phyloP scores from a whole-genome alignment of 1,140 invertebrate genomes.

The Calliopsis andreniformis region DNA sequence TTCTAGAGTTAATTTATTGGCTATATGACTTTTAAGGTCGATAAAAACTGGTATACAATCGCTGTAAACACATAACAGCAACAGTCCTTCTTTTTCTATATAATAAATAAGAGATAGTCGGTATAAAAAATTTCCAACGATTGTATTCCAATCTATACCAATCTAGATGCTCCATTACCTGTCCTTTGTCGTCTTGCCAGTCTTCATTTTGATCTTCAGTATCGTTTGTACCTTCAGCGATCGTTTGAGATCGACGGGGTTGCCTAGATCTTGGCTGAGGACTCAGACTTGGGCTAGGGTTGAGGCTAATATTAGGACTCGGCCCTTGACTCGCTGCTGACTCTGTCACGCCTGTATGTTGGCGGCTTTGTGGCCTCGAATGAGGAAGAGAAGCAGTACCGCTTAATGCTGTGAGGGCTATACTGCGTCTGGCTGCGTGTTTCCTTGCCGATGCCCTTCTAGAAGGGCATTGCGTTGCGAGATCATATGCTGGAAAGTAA shows the following conservation, averaged over 20 bases:
- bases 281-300: constrained; percentile 72
- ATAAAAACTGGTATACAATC: too few species aligned
- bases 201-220: constrained; percentile 52
- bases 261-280: constrained; percentile 72
- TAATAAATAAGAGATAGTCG: too few species aligned
- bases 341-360: constrained; percentile 58
- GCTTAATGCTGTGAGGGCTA: constrained; percentile 78
- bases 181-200: constrained; percentile 60
- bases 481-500: constrained; percentile 86
- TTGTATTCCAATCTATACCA: too few species aligned
- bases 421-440: constrained; percentile 84
- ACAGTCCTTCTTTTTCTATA: too few species aligned
- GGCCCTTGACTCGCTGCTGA: constrained; percentile 54
- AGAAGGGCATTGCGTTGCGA: constrained; percentile 89
- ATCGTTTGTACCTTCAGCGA: constrained; percentile 57
- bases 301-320: constrained; percentile 71
- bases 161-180: constrained; percentile 43
- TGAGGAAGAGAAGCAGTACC: constrained; percentile 87
- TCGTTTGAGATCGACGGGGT: constrained; percentile 62
- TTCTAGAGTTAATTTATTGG: too few species aligned
- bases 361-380: constrained; percentile 83
- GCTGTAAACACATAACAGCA: too few species aligned
- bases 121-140: too few species aligned
- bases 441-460: constrained; percentile 86
- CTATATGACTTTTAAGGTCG: too few species aligned